Conservation (phyloP, 2,113 vertebrate species). For the Tachysurus vachellii region DNA sequence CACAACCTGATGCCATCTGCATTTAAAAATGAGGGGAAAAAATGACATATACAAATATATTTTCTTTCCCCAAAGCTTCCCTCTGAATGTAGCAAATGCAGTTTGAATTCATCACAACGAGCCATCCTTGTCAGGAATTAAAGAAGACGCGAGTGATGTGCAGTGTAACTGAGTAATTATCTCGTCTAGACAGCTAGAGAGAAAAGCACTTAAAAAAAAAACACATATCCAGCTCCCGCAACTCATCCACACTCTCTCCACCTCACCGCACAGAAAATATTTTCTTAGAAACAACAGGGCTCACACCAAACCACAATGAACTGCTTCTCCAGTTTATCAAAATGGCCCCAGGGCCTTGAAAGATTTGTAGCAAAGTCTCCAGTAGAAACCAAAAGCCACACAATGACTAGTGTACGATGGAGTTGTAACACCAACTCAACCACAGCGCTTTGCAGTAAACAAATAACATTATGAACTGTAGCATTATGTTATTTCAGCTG, state of each 20-base stretch:
- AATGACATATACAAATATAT: neutral
- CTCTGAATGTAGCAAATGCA: conserved; percentile 52
- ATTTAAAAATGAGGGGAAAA: neutral
- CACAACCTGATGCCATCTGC: neutral
- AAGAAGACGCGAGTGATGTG: conserved; percentile 52
- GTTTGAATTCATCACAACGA: conserved; percentile 59
- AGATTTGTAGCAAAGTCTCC: conserved; percentile 21
- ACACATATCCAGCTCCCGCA: conserved; percentile 48
- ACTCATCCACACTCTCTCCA: conserved; percentile 16
- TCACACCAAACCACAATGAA: conserved; percentile 22
- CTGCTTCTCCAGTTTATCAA: conserved; percentile 18
- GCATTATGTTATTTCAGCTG: conserved; percentile 4
- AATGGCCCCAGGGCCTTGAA: conserved; percentile 7
- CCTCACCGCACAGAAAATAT: conserved; percentile 42
- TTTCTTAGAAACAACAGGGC: conserved; percentile 16
- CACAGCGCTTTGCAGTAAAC: conserved; percentile 4
- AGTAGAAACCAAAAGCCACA: conserved; percentile 11
- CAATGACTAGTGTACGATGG: conserved; percentile 5
- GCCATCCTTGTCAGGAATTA: conserved; percentile 51
- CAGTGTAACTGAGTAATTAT: conserved; percentile 64
- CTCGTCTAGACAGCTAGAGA: conserved; percentile 72
- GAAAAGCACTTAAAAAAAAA: conserved; percentile 61
- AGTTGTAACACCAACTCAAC: neutral
- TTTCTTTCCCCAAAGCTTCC: conserved; percentile 10
- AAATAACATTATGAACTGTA: conserved; percentile 17